phyloP scores from a whole-genome alignment of 2,888 invertebrate genomes.

The Acleris sparsana region DNA sequence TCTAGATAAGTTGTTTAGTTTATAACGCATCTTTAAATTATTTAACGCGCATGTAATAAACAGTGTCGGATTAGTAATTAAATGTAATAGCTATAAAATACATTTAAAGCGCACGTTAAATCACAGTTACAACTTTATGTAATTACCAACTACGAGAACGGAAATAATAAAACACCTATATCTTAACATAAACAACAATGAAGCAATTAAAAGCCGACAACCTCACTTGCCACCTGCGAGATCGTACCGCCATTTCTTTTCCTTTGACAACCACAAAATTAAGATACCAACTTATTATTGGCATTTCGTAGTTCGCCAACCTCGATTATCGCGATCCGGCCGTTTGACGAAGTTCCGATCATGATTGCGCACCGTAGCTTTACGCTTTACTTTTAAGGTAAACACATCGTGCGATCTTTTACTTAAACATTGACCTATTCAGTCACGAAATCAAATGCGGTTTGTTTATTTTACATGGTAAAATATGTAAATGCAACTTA shows the following conservation, averaged over 20 bases:
- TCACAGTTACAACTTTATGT: too few species aligned
- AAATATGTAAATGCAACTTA: neutral
- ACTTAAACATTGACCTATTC: conserved; percentile 43
- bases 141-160: too few species aligned
- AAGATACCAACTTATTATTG: conserved; percentile 27
- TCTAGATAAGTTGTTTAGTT: conserved; percentile 37
- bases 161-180: too few species aligned
- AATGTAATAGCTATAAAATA: too few species aligned
- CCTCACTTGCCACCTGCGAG: neutral
- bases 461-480: conserved; percentile 1
- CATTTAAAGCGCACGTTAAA: too few species aligned
- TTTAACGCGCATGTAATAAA: neutral
- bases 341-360: conserved; percentile 67
- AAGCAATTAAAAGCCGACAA: neutral
- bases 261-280: conserved; percentile 25
- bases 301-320: conserved; percentile 44
- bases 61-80: neutral
- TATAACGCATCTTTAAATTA: conserved; percentile 34
- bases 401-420: conserved; percentile 63
- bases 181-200: neutral
- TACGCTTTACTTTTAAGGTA: conserved; percentile 64
- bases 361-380: conserved; percentile 68
- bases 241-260: conserved; percentile 7
- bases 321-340: conserved; percentile 46
- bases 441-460: conserved; percentile 40